Conservation (phyloP, 2,797 vertebrate species). For the Pseudochromis fuscus region DNA sequence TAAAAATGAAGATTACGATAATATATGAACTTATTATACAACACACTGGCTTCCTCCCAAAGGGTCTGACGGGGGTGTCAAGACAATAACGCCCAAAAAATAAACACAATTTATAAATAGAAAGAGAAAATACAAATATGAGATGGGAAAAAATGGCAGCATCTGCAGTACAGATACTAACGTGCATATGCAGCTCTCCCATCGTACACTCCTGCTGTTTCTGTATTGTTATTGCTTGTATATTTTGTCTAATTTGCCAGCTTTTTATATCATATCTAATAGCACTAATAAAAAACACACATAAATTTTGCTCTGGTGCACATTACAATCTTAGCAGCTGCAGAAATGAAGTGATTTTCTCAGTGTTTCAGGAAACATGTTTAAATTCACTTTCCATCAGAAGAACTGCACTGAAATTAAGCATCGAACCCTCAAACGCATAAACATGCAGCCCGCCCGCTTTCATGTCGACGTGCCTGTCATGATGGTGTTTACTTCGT, state of each 20-base stretch:
- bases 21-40: neutral
- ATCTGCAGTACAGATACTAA: neutral
- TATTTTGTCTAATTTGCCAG: no score
- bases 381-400: neutral
- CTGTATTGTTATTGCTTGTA: no score
- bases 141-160: no score
- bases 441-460: slow-evolving; percentile 2
- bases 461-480: slow-evolving; percentile 10
- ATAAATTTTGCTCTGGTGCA: no score
- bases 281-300: no score
- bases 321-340: neutral
- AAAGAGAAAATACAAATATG: neutral
- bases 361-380: neutral
- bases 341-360: no score
- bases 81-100: neutral
- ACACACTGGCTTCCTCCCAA: neutral
- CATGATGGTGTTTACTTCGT: slow-evolving; percentile 39
- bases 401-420: neutral
- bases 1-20: neutral
- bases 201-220: neutral
- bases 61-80: neutral
- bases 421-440: slow-evolving; percentile 4
- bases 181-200: neutral
- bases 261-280: no score
- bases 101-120: neutral